Percentiles rank a stretch among this genome's conserved stretches.
Evolutionary conservation across 2,113 vertebrate species (phyloP).

Genomic region (Cavia porcellus): DNA sequence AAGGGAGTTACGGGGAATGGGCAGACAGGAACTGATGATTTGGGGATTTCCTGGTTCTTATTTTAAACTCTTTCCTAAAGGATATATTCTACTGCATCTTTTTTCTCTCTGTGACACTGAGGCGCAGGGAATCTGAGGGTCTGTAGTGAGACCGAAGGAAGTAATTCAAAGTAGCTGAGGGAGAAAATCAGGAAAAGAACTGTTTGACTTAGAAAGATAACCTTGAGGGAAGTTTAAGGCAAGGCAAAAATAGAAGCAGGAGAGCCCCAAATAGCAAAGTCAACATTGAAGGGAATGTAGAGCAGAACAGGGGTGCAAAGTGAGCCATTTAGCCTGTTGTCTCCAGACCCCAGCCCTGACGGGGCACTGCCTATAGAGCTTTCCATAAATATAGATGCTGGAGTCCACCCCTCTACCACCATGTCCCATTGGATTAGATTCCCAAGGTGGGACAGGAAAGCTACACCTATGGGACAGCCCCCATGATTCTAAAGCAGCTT

Average conservation of each 20-base stretch:
- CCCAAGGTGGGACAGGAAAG: background rate
- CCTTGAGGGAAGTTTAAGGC: constrained; percentile 60
- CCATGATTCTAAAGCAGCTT: background rate
- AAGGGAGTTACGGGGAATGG: background rate
- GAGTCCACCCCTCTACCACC: background rate
- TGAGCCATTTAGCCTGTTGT: background rate
- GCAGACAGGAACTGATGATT: rapidly evolving
- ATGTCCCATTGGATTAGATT: background rate
- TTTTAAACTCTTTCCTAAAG: background rate
- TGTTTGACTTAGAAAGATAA: background rate
- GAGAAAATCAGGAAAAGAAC: background rate
- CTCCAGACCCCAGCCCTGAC: background rate
- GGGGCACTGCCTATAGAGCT: background rate
- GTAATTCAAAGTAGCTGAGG: background rate
- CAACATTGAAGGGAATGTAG: background rate
- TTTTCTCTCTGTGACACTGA: background rate
- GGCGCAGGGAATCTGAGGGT: background rate
- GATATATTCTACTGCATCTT: background rate
- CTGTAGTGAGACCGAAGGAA: background rate
- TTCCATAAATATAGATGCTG: background rate
- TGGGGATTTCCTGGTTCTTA: background rate
- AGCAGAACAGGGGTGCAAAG: background rate
- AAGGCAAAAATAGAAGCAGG: background rate
- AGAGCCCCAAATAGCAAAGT: background rate
- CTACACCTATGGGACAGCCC: background rate